Evolutionary conservation across 2,113 vertebrate species (phyloP).

Genomic region (Semnornis frantzii): DNA sequence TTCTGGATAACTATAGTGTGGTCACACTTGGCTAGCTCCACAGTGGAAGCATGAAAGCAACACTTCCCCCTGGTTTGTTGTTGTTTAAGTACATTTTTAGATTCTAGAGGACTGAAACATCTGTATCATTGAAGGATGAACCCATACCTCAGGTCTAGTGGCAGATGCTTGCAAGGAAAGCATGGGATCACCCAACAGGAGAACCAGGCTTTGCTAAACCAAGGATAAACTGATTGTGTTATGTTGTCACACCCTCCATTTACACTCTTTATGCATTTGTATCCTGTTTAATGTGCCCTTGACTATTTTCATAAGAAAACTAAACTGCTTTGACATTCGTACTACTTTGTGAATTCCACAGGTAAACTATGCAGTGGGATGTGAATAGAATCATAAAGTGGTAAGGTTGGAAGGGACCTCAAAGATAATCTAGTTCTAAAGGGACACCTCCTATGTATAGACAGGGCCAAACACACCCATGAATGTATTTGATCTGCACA

Average conservation of each 20-base stretch:
- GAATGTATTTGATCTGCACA: neutral
- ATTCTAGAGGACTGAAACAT: neutral
- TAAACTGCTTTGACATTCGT: neutral
- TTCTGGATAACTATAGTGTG: neutral
- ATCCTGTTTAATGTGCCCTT: neutral
- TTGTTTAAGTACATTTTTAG: neutral
- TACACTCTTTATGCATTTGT: neutral
- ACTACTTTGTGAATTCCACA: neutral
- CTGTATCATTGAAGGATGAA: neutral
- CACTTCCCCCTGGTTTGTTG: neutral
- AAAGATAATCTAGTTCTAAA: too few species aligned
- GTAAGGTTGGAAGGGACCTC: too few species aligned
- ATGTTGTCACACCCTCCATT: neutral
- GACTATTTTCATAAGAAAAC: neutral
- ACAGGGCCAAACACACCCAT: neutral
- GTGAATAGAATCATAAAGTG: neutral
- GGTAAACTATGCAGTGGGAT: neutral
- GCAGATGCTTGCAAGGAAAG: neutral
- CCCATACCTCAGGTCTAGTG: neutral
- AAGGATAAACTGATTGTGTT: neutral
- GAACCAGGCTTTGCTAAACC: neutral
- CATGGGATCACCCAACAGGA: neutral
- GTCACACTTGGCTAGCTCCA: neutral
- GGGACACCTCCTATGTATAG: neutral
- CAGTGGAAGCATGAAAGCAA: neutral